phyloP scores from a whole-genome alignment of 2,113 vertebrate genomes.

The Phrynocephalus versicolor region DNA sequence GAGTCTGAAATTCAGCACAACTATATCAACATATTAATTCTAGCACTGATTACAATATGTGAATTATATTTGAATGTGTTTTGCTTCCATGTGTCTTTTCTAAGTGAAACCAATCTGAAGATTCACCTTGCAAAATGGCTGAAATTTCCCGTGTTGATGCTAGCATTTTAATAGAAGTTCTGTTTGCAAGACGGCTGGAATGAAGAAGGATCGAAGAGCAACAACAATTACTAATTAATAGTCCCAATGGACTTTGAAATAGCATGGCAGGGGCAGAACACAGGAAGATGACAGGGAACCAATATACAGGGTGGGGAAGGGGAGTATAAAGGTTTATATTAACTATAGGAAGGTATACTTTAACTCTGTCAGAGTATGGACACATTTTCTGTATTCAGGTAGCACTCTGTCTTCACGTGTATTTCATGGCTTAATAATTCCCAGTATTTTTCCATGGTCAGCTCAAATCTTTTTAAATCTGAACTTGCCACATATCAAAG shows the following conservation, averaged over 20 bases:
- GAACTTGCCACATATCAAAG: too few relatives aligned
- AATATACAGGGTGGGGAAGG: neutral
- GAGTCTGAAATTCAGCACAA: too few relatives aligned
- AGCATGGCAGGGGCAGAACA: constrained; percentile 73
- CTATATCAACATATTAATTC: too few relatives aligned
- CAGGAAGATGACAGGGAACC: constrained; percentile 39
- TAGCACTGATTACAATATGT: too few relatives aligned
- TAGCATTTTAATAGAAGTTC: neutral
- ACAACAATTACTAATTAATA: constrained; percentile 76
- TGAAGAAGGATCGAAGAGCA: constrained; percentile 47
- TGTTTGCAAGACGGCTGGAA: neutral
- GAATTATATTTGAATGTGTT: too few relatives aligned
- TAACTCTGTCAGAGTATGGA: constrained; percentile 38
- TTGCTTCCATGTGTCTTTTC: too few relatives aligned
- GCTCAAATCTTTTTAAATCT: too few relatives aligned
- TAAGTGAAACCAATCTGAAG: too few relatives aligned
- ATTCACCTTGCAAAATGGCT: neutral
- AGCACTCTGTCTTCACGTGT: constrained; percentile 23
- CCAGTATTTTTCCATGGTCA: too few relatives aligned
- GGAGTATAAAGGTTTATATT: neutral
- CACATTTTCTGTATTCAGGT: neutral
- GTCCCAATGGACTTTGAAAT: constrained; percentile 74
- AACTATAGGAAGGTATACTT: constrained; percentile 21
- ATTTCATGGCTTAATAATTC: too few relatives aligned
- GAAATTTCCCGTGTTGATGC: neutral